Conservation (phyloP, 2,888 invertebrate genomes). For the Ophion obscuratus region DNA sequence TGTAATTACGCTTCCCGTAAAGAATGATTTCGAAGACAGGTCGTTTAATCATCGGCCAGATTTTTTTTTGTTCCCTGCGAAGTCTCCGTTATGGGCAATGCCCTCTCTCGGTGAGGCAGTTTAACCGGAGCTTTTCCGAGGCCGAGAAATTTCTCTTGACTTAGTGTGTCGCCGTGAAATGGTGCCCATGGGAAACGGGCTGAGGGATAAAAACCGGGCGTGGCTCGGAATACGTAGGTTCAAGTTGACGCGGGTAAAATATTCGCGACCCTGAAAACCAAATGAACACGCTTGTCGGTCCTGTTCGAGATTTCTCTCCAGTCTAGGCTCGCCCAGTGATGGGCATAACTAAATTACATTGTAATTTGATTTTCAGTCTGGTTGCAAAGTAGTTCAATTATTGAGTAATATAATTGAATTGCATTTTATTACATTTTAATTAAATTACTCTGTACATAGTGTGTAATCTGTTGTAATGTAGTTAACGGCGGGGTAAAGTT, state of each 20-base stretch:
- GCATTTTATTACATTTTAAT: too few species aligned
- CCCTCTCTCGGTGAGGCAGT: conserved; percentile 36
- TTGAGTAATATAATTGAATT: too few species aligned
- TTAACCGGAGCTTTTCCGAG: conserved; percentile 38
- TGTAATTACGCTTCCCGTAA: neutral
- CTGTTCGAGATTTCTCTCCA: conserved; percentile 39
- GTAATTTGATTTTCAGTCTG: neutral
- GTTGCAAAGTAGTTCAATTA: too few species aligned
- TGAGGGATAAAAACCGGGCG: conserved; percentile 21
- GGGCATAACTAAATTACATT: too few species aligned
- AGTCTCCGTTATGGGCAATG: conserved; percentile 8
- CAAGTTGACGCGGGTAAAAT: conserved; percentile 57
- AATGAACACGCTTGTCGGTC: conserved; percentile 32
- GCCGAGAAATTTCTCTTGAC: conserved; percentile 38
- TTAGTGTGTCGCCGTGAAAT: conserved; percentile 27
- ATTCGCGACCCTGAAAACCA: conserved; percentile 45
- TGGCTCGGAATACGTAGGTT: conserved; percentile 29
- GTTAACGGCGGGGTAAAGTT: too few species aligned
- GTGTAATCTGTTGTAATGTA: too few species aligned
- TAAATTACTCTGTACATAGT: too few species aligned
- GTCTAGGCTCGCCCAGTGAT: neutral
- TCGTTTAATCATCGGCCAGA: neutral
- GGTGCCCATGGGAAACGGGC: conserved; percentile 29
- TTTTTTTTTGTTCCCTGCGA: neutral
- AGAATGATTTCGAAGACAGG: neutral